Base-by-base conservation (phyloP, 2,113 vertebrate species). In the Laticauda colubrina region DNA sequence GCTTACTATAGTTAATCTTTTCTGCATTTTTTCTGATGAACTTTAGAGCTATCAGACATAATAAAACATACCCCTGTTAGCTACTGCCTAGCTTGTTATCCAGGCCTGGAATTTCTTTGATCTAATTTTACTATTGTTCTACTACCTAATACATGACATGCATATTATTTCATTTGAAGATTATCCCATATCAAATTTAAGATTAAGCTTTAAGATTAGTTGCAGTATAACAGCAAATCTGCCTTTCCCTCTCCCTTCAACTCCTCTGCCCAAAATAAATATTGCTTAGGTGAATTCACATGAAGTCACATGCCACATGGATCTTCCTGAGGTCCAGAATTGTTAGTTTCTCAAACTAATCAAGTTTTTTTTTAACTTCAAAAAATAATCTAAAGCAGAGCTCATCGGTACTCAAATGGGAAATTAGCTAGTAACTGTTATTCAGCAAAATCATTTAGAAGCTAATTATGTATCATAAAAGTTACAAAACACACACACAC, bases 351-450 rank as follows among this genome's bases (percentile, higher is more conserved):
- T 85, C 23, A 81, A 86, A 88, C 89, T 94, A 92, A 91, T 95
- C 85, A 94, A 93, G 93, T 89, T 91, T 87, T 87, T 87, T 14
- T 87, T 95, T 92, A 95, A 95, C 90, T 95, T 95, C 93, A 95
- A 96, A 94, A 3, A 0, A 43, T 57, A 91, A 91, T 93, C 55
- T 9, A 24, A 90, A 94, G 75, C 90, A 92, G 91, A 94, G 69
- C 64, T n/a, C 57, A 39, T 48, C 59, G 90, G 88, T 92, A 88
- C 90, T 93, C 94, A 45, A 86, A 29, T 93, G 88, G 54, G 51
- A 91, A 96, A 96, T 93, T 39, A 93, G 93, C 2, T 0, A 0
- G 53, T 45, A 86, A 34, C 85, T 90, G 45, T 89, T 88, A 90
- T 3, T 43, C 89, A 94, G 48, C 29, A 88, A 92, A 93, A 86